Evolutionary conservation across 2,113 vertebrate species (phyloP).

Genomic region (Larimichthys polyactis): DNA sequence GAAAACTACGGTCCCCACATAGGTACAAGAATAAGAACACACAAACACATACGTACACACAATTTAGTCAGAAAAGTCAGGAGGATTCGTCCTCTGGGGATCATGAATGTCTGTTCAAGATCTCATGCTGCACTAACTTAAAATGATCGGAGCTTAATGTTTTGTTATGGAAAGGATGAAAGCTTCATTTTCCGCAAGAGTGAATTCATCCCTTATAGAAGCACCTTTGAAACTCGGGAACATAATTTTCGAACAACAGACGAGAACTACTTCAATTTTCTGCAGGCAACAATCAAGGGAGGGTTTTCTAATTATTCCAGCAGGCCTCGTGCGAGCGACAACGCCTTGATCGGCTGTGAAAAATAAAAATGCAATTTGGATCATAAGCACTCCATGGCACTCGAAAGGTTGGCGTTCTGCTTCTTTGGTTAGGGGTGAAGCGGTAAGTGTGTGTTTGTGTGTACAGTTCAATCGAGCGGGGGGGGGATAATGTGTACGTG

Average conservation of each 20-base stretch:
- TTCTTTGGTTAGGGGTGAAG: neutral
- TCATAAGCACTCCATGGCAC: conserved; percentile 8
- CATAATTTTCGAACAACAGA: conserved; percentile 6
- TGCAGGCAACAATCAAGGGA: conserved; percentile 16
- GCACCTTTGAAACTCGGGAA: neutral
- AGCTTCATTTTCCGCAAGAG: conserved; percentile 15
- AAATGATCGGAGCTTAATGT: neutral
- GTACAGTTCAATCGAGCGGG: conserved; percentile 1
- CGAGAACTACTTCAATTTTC: conserved; percentile 22
- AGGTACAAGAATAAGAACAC: neutral
- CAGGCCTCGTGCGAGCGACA: neutral
- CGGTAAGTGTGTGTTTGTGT: neutral
- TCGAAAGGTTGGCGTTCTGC: conserved; percentile 1
- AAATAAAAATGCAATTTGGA: conserved; percentile 34
- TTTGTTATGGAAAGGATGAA: neutral
- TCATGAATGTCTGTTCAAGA: no score
- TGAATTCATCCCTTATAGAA: neutral
- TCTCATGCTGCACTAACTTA: no score
- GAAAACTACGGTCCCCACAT: neutral
- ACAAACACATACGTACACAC: conserved; percentile 1
- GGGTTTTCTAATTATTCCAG: conserved; percentile 1
- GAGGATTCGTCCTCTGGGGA: no score
- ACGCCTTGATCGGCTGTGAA: neutral
- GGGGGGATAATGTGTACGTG: neutral
- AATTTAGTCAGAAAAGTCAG: neutral